Conservation (phyloP, 2,797 vertebrate species). For the Macropodus opercularis region DNA sequence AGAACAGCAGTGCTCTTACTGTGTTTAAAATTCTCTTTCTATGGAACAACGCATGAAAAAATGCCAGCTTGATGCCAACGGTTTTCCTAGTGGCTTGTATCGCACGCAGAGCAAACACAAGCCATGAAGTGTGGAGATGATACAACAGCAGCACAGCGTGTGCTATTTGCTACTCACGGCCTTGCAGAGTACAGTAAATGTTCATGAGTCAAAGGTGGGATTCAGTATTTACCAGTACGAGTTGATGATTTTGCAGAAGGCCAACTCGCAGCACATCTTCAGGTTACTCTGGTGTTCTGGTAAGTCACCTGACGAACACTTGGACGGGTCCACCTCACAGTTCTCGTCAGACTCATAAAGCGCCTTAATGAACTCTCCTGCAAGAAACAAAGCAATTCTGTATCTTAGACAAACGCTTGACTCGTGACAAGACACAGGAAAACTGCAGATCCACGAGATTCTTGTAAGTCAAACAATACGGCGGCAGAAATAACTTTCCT, state of each 20-base stretch:
- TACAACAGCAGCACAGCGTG: neutral
- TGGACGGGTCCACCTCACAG: slow-evolving; percentile 96
- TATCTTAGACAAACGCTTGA: too few relatives aligned
- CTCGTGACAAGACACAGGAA: slow-evolving; percentile 5
- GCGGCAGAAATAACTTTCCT: neutral
- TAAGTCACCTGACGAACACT: slow-evolving; percentile 91
- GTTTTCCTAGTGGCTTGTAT: neutral
- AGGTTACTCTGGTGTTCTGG: slow-evolving; percentile 96
- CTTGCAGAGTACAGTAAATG: neutral
- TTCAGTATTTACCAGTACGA: slow-evolving; percentile 75
- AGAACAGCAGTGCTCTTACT: neutral
- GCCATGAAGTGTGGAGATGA: neutral
- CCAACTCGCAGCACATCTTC: slow-evolving; percentile 99
- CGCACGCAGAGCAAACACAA: neutral
- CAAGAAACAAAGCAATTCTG: neutral
- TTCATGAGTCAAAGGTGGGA: neutral
- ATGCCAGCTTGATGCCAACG: neutral
- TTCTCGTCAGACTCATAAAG: slow-evolving; percentile 98
- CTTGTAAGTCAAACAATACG: neutral
- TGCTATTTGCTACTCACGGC: neutral
- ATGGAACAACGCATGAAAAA: neutral
- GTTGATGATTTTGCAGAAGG: slow-evolving; percentile 99
- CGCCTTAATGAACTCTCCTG: slow-evolving; percentile 98
- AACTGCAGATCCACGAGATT: neutral
- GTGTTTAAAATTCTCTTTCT: slow-evolving; percentile 1